Evolutionary conservation across 1,140 invertebrate species (phyloP), one percentile per base, ranked within the genome.

Genomic region (Tribolium madens): DNA sequence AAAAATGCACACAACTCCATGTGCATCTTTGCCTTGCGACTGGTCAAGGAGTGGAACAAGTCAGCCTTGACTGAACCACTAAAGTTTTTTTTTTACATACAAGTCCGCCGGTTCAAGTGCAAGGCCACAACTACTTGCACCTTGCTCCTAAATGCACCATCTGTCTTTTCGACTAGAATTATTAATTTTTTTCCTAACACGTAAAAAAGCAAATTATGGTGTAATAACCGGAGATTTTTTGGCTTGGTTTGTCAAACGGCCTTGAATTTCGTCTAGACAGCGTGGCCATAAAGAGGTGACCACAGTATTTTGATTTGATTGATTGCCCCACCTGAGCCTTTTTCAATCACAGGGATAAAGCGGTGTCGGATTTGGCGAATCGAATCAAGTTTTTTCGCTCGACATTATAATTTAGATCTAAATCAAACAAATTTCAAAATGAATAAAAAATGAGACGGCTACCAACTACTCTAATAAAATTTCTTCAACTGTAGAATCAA

Each of bases 61-160:
- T 73, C 48, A 57, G 68, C 72, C 75, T 77, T 77, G 75, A 77
- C 75, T 77, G 75, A 64, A 47, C 73, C 17, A 73, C 76, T 53
- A 12, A 18, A 21, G 21, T 75, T 78, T 76, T 78, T 72, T n/a
- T 64, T 64, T 53, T 71, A 14, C 69, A 36, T 76, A 50, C 48
- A 10, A 42, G 60, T 68, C 36, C 42, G 57, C 57, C 10, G 73
- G 78, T 75, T 75, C 77, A 77, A 79, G 75, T 81, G 78, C 80
- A 81, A 81, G 78, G 80, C 73, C 78, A 79, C 70, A 21, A 76
- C 48, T 76, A 75, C 69, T 52, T 57, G 15, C n/a, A 33, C 18
- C 75, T 74, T 64, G 57, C 36, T 9, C 60, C n/a, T 15, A 10
- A 47, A 47, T 74, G 71, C 57, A 72, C 36, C 76, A 73, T 73